Evolutionary conservation across 1,140 invertebrate genomes (phyloP).

Genomic region (Muscidifurax raptorellus): DNA sequence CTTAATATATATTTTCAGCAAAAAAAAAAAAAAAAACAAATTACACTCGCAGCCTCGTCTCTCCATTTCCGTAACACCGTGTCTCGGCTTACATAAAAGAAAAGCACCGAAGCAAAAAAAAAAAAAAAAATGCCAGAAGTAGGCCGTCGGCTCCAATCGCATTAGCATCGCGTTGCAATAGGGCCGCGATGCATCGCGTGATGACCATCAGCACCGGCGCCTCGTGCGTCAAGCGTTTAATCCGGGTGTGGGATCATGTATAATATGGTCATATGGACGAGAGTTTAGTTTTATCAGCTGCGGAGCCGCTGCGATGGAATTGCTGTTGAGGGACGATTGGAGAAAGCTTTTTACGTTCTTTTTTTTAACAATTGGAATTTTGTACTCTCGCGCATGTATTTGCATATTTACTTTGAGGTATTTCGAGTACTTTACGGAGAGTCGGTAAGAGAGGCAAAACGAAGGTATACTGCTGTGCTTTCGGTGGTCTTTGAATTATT

Average conservation of each 20-base stretch:
- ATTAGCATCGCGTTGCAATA: slow-evolving; percentile 18
- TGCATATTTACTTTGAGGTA: no score
- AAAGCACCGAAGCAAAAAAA: neutral
- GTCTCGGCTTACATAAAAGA: neutral
- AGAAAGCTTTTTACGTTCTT: no score
- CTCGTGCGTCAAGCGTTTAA: neutral
- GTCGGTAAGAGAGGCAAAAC: no score
- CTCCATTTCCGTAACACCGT: neutral
- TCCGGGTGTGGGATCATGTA: neutral
- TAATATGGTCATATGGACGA: neutral
- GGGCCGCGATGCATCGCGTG: slow-evolving; percentile 44
- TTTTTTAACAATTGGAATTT: no score
- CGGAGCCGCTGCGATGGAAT: no score
- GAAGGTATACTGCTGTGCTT: no score
- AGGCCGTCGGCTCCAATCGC: slow-evolving; percentile 43
- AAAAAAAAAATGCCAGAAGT: neutral
- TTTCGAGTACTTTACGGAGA: no score
- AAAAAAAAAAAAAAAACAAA: neutral
- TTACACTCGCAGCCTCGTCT: neutral
- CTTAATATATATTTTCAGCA: no score
- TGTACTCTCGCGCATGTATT: no score
- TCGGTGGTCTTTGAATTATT: no score
- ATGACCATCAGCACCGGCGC: slow-evolving; percentile 7
- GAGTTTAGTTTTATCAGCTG: no score
- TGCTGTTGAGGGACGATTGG: no score